phyloP scores from a whole-genome alignment of 2,797 vertebrate species.

The Clarias platycephalus region DNA sequence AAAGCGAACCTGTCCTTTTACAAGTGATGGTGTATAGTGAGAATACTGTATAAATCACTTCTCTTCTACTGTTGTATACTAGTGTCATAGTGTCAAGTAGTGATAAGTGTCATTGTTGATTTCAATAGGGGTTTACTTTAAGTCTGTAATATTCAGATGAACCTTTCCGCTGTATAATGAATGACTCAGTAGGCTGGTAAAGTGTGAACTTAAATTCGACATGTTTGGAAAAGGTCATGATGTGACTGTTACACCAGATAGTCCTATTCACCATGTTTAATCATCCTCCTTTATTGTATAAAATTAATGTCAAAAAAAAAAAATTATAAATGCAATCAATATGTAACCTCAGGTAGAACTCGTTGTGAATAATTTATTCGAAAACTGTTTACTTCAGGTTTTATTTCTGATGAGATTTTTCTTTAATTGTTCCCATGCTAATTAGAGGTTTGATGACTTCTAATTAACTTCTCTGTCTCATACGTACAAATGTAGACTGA shows the following conservation, averaged over 20 bases:
- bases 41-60: too few relatives aligned
- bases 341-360: neutral
- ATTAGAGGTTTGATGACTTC: neutral
- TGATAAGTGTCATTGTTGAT: neutral
- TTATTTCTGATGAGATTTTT: slow-evolving; percentile 8
- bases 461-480: slow-evolving; percentile 22
- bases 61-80: neutral
- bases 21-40: too few relatives aligned
- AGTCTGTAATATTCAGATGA: neutral
- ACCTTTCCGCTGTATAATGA: neutral
- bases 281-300: neutral
- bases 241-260: neutral
- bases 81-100: neutral
- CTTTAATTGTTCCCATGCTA: neutral
- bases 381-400: neutral
- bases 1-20: too few relatives aligned
- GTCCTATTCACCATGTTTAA: neutral
- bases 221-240: neutral
- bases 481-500: slow-evolving; percentile 22
- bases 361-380: neutral
- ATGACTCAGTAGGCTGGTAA: neutral
- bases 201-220: neutral
- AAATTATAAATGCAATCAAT: neutral
- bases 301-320: neutral
- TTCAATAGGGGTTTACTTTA: neutral